Evolutionary conservation across 92 coral and sea anemone genomes (phyloP).

Genomic region (Porites cylindrica): DNA sequence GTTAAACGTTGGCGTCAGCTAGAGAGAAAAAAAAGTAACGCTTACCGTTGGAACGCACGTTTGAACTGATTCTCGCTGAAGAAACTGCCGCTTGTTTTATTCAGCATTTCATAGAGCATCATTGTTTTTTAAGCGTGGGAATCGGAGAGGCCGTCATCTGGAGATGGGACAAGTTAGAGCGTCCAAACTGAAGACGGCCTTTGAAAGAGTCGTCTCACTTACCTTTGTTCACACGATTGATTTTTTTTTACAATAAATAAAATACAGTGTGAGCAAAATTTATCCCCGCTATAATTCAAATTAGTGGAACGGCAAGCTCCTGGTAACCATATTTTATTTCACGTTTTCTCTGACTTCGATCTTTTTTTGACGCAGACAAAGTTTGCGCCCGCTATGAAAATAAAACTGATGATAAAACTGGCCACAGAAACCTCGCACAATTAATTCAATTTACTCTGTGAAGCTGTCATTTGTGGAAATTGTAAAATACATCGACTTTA

Average conservation of each 20-base stretch:
- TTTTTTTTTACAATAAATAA: neutral
- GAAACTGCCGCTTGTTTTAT: neutral
- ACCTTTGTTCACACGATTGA: conserved; percentile 1
- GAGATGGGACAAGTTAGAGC: neutral
- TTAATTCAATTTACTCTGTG: neutral
- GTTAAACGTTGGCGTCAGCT: neutral
- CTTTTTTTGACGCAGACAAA: no score
- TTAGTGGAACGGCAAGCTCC: neutral
- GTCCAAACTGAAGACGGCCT: neutral
- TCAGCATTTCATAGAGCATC: neutral
- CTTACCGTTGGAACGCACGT: neutral
- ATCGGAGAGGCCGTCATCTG: neutral
- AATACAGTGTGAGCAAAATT: conserved; percentile 16
- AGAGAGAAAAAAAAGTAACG: neutral
- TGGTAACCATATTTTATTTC: neutral
- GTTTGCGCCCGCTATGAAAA: no score
- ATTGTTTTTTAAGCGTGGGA: conserved; percentile 16
- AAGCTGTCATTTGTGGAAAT: conserved; percentile 18
- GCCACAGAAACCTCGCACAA: no score
- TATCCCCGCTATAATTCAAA: neutral
- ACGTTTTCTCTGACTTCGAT: neutral
- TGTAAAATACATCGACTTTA: neutral
- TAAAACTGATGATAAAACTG: no score
- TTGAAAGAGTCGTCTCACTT: neutral
- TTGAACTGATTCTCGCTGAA: neutral